Evolutionary conservation across 1,140 invertebrate genomes (phyloP).

Genomic region (Drosophila varians): DNA sequence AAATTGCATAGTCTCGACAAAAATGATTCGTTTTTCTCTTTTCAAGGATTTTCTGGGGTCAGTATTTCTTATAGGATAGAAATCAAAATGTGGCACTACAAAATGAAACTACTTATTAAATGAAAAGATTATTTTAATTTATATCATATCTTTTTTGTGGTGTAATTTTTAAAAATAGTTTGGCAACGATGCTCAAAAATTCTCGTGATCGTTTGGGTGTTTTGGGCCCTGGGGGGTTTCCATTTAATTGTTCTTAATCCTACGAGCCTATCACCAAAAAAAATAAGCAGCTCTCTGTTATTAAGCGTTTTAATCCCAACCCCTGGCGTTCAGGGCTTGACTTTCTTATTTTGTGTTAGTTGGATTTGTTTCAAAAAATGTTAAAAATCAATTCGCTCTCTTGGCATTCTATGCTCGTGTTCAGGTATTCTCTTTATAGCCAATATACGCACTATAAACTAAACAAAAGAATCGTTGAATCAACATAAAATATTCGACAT

Average conservation of each 20-base stretch:
- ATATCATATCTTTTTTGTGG: too few relatives aligned
- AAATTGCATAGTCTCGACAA: slow-evolving; percentile 75
- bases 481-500: slow-evolving; percentile 31
- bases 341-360: slow-evolving; percentile 37
- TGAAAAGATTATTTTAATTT: slow-evolving; percentile 13
- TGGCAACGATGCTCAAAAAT: slow-evolving; percentile 82
- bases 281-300: slow-evolving; percentile 49
- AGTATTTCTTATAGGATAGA: slow-evolving; percentile 8
- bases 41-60: slow-evolving; percentile 20
- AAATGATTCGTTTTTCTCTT: slow-evolving; percentile 42
- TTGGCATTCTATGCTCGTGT: slow-evolving; percentile 52
- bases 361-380: slow-evolving; percentile 80
- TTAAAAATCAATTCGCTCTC: slow-evolving; percentile 75
- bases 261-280: slow-evolving; percentile 56
- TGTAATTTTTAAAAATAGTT: slow-evolving; percentile 52
- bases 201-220: slow-evolving; percentile 64
- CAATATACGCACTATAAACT: slow-evolving; percentile 80
- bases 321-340: slow-evolving; percentile 1
- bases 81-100: slow-evolving; percentile 42
- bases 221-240: neutral
- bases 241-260: slow-evolving; percentile 54
- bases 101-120: slow-evolving; percentile 48
- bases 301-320: slow-evolving; percentile 40
- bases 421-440: slow-evolving; percentile 31
- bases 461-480: slow-evolving; percentile 63